Evolutionary conservation across 1,140 invertebrate genomes (phyloP).

Genomic region (Procambarus clarkii): DNA sequence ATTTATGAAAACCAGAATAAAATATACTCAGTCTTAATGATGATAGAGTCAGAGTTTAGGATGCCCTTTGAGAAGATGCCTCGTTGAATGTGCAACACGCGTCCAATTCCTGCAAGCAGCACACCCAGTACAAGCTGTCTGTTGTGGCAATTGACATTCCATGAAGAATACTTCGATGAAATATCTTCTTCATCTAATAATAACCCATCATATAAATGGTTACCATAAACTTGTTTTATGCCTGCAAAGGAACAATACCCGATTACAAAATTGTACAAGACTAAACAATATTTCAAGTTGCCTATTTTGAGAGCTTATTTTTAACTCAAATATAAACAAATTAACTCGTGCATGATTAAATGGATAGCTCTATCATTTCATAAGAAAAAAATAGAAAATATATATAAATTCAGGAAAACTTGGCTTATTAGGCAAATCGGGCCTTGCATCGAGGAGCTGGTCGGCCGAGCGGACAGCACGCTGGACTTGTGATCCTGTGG

Average conservation of each 20-base stretch:
- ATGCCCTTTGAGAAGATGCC: constrained; percentile 37
- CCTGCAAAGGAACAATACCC: not conserved
- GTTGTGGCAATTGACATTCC: constrained; percentile 34
- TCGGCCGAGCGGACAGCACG: too few species aligned
- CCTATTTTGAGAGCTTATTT: too few species aligned
- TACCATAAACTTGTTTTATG: constrained; percentile 28
- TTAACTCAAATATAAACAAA: too few species aligned
- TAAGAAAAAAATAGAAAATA: too few species aligned
- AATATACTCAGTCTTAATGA: constrained; percentile 32
- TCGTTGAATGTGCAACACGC: constrained; percentile 27
- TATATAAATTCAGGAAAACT: too few species aligned
- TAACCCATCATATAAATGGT: constrained; percentile 31
- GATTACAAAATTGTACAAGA: too few species aligned
- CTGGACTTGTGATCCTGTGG: too few species aligned
- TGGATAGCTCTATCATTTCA: too few species aligned
- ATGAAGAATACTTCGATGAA: constrained; percentile 3
- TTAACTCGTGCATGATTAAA: too few species aligned
- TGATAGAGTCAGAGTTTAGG: not conserved
- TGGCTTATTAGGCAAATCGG: too few species aligned
- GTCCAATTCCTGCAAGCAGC: constrained; percentile 19
- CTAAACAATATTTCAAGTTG: too few species aligned
- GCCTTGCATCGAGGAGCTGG: too few species aligned
- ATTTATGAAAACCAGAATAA: constrained; percentile 4
- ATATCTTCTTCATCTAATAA: constrained; percentile 19
- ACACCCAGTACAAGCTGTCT: constrained; percentile 44